Conservation (phyloP, 2,888 invertebrate genomes). For the Pammene fasciana region DNA sequence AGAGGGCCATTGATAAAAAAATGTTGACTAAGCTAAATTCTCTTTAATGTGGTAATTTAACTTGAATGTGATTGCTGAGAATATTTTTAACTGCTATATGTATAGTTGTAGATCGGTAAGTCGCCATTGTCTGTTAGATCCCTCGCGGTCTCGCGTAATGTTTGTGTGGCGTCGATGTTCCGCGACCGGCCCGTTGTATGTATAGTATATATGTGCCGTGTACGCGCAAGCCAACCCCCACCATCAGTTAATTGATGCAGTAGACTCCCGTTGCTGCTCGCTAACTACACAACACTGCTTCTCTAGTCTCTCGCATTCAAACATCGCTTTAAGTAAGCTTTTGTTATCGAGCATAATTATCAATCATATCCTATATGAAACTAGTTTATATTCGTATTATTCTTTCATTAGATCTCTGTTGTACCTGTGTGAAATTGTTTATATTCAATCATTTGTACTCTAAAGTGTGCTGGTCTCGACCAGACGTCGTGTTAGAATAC, state of each 20-base stretch:
- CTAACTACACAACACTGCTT: slow-evolving; percentile 74
- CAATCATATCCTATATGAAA: slow-evolving; percentile 79
- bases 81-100: slow-evolving; percentile 80
- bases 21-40: slow-evolving; percentile 82
- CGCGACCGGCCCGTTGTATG: slow-evolving; percentile 18
- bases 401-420: slow-evolving; percentile 83
- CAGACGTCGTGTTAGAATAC: slow-evolving; percentile 64
- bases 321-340: slow-evolving; percentile 71
- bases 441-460: slow-evolving; percentile 75
- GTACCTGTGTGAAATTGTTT: slow-evolving; percentile 82
- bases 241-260: slow-evolving; percentile 82
- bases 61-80: slow-evolving; percentile 81
- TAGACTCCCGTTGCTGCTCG: slow-evolving; percentile 77
- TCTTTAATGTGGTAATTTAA: slow-evolving; percentile 79
- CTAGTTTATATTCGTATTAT: slow-evolving; percentile 82
- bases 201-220: slow-evolving; percentile 22
- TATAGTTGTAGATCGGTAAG: slow-evolving; percentile 77
- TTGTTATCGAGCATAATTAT: slow-evolving; percentile 81
- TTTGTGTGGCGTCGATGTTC: slow-evolving; percentile 18
- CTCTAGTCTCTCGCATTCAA: slow-evolving; percentile 82
- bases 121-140: slow-evolving; percentile 40
- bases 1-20: slow-evolving; percentile 82
- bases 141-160: not conserved
- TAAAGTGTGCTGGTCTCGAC: slow-evolving; percentile 71
- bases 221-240: slow-evolving; percentile 63